A percentile compares a stretch with the other conserved stretches of the same genome.
These are phyloP conservation scores for Halcyon smyrnensis DNA, from an alignment of 2,797 vertebrate genomes.

Conservation along the genomic window DNA sequence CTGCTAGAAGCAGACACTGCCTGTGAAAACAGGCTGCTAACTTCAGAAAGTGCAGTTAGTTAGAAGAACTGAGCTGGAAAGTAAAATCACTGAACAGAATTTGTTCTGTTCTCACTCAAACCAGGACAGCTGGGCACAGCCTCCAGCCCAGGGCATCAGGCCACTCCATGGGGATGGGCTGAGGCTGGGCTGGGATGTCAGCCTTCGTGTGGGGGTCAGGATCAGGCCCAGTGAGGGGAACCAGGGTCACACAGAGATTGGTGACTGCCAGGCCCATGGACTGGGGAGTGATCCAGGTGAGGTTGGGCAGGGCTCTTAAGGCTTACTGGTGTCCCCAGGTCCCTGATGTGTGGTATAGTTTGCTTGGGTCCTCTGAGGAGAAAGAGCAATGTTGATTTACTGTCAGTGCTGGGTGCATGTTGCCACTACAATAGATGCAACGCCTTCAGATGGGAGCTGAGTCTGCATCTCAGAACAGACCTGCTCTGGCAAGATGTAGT, in stretches of 20 bases:
- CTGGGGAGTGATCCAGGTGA: neutral
- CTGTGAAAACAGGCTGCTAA: too few species aligned
- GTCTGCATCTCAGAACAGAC: neutral
- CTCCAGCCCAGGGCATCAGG: fast-evolving
- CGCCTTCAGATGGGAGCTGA: neutral
- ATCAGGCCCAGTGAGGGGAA: neutral
- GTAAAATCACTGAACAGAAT: too few species aligned
- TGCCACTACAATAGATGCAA: neutral
- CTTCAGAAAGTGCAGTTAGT: too few species aligned
- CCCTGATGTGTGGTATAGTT: neutral
- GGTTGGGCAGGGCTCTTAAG: neutral
- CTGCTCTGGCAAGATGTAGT: too few species aligned
- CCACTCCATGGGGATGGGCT: neutral
- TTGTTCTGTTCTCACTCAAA: too few species aligned
- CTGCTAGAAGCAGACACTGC: too few species aligned
- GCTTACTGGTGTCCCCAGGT: neutral
- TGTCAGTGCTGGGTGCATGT: neutral
- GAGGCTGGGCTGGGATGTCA: neutral
- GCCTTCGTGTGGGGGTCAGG: neutral
- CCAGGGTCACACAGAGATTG: neutral
- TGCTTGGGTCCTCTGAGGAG: neutral
- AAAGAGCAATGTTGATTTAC: neutral
- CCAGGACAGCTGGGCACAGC: neutral
- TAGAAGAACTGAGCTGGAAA: too few species aligned
- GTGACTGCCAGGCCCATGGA: neutral